Base-by-base conservation (phyloP, 2,113 vertebrate species). In the Sebastes fasciatus region DNA sequence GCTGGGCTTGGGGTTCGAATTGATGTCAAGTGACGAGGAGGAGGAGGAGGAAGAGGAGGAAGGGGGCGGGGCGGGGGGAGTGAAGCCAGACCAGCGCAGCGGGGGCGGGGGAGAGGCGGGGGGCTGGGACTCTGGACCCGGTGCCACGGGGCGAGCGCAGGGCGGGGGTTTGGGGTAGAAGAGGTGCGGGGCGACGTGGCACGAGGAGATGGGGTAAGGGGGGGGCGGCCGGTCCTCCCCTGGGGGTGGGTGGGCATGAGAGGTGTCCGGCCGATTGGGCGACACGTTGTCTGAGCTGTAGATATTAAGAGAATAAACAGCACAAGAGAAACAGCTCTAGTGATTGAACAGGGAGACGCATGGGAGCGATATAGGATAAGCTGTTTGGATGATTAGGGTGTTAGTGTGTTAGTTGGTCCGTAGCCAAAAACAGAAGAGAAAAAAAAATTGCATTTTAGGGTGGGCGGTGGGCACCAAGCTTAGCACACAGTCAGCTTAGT, bases 201-300 rank as follows among this genome's bases (percentile, higher is more conserved):
- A 92, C n/a, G 88, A 85, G 82, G 93, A 91, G 92, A 83, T 90
- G 48, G 96, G 96, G 93, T 95, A 96, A 60, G 94, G 92, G 51
- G 94, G 92, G 86, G 94, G 93, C 40, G 95, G 94, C 85, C 95
- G 94, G 91, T 95, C 94, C 79, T 95, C 95, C 95, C 94, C 92
- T 19, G 92, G 94, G 93, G 93, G 91, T 69, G 94, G 93, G 88
- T 90, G 92, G 94, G 88, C 89, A 90, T 94, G 95, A 95, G 95
- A 95, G 94, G 95, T 95, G 91, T 96, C 96, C 96, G 94, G 96
- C 94, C 96, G 94, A 95, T 94, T 95, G 94, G 95, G 91, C 85
- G 93, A 96, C 90, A 94, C 94, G 92, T 94, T 95, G 82, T 96
- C 95, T 93, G 96, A 94, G 95, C 96, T 97, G 96, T 92, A 96